Percentiles rank a stretch among this genome's conserved stretches.
Evolutionary conservation across 2,888 invertebrate species (phyloP).

Genomic region (Drosophila diplacantha): DNA sequence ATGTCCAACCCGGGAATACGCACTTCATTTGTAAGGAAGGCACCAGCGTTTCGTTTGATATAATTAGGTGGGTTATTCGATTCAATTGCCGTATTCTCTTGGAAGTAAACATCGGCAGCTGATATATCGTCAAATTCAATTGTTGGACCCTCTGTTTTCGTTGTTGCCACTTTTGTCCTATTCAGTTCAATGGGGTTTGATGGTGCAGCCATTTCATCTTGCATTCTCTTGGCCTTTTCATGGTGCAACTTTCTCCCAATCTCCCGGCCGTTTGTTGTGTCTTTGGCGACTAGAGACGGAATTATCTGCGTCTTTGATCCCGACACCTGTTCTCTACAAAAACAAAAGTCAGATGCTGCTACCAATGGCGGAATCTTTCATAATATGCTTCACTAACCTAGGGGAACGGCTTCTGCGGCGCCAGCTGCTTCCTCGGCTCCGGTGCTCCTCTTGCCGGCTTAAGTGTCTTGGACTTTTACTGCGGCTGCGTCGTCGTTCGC

Average conservation of each 20-base stretch:
- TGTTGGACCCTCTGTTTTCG: not conserved
- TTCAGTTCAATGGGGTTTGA: constrained; percentile 5
- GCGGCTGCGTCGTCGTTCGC: constrained; percentile 23
- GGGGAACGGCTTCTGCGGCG: constrained; percentile 31
- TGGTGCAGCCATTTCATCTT: constrained; percentile 7
- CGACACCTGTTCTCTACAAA: constrained; percentile 1
- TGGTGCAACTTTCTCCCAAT: not conserved
- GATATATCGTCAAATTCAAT: not conserved
- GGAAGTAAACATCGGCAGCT: not conserved
- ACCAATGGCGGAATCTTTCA: not conserved
- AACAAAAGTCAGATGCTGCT: constrained; percentile 17
- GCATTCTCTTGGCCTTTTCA: not conserved
- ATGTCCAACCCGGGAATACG: constrained; percentile 1
- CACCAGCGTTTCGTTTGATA: not conserved
- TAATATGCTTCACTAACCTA: constrained; percentile 34
- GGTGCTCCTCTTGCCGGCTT: not conserved
- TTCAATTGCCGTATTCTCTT: not conserved
- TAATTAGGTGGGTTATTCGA: not conserved
- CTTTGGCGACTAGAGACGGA: constrained; percentile 9
- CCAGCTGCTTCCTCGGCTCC: constrained; percentile 3
- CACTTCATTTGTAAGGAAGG: not conserved
- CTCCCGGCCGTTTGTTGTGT: not conserved
- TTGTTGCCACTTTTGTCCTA: not conserved
- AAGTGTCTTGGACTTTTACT: constrained; percentile 29
- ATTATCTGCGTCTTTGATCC: constrained; percentile 4